A percentile compares a stretch with the other conserved stretches of the same genome.
These are phyloP conservation scores for Cataglyphis livida DNA, from an alignment of 2,888 invertebrate genomes.

Conservation along the genomic window DNA sequence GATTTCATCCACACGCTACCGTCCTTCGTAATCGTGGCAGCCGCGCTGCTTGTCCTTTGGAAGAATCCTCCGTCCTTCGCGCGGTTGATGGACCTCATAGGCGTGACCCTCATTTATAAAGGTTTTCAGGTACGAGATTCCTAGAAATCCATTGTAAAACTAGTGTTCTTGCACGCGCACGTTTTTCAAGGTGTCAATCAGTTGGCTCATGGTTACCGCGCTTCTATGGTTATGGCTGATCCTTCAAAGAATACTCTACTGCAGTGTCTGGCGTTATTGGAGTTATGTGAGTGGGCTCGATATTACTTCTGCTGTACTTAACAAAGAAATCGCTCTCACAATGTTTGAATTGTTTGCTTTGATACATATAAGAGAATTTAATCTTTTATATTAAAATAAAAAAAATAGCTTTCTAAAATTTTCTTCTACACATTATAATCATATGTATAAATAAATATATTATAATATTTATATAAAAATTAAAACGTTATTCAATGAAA, in stretches of 20 bases:
- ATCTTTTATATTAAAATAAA: not conserved
- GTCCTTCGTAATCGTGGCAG: constrained; percentile 77
- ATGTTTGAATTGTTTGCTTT: constrained; percentile 12
- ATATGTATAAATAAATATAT: not conserved
- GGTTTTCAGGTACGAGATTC: constrained; percentile 73
- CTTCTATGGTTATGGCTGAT: constrained; percentile 81
- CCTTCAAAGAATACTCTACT: constrained; percentile 80
- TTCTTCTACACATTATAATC: not conserved
- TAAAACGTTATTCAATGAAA: no score
- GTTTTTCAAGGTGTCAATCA: constrained; percentile 73
- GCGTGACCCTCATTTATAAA: constrained; percentile 61
- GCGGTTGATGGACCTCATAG: constrained; percentile 32
- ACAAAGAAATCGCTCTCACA: constrained; percentile 1
- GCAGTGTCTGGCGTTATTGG: constrained; percentile 80
- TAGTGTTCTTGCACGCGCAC: constrained; percentile 6
- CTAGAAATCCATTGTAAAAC: not conserved
- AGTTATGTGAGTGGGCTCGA: constrained; percentile 76
- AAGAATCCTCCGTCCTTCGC: constrained; percentile 76
- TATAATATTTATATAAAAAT: not conserved
- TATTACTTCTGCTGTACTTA: not conserved
- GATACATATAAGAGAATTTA: not conserved
- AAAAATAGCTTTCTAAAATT: not conserved
- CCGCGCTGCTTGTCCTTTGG: constrained; percentile 76
- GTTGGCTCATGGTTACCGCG: constrained; percentile 77
- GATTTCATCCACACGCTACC: constrained; percentile 83